Evolutionary conservation across 2,888 invertebrate species (phyloP), one percentile per base, ranked within the genome.

Genomic region (Vanessa cardui): DNA sequence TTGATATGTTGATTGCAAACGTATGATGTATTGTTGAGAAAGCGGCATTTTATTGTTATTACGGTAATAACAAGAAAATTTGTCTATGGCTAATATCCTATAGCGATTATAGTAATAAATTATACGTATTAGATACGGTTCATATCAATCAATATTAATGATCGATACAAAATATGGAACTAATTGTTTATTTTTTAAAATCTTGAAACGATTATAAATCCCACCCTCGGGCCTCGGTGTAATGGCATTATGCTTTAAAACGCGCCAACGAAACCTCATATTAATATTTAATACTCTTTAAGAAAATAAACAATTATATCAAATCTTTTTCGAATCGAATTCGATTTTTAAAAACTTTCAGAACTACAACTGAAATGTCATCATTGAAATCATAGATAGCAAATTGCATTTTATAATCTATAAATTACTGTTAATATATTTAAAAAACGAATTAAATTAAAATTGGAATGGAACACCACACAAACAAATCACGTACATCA

Each of bases 1-100:
- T 86, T 89, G 88, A 90, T 90, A 86, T 88, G 89, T 87, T 88
- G 88, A 90, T 90, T 89, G 87, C 86, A 87, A 87, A 79, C 52
- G 52, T 21, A 31, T 78, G 84, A 84, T 81, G 85, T 83, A 87
- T 87, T 89, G 87, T 86, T 82, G 84, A 82, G 87, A 89, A 87
- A 90, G 87, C 84, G 77, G 80, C 71, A 68, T 76, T 83, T 86
- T 85, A 83, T 56, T 56, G 9, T 39, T 39, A 56, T 18, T 33
- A 56, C 9, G 33, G 18, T 81, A 82, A 81, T 85, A 86, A 80
- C 78, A 81, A 85, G 83, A 83, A 74, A 74, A 75, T 86, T 83
- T 39, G 83, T 83, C 80, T 82, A 79, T 80, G 77, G 80, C 21
- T 60, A 20, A 16, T 64, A 18, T 20, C 20, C 16, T 12, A 47